These are phyloP conservation scores for Tenthredo distinguenda DNA, from an alignment of 2,888 invertebrate genomes.

Conservation along the genomic window DNA sequence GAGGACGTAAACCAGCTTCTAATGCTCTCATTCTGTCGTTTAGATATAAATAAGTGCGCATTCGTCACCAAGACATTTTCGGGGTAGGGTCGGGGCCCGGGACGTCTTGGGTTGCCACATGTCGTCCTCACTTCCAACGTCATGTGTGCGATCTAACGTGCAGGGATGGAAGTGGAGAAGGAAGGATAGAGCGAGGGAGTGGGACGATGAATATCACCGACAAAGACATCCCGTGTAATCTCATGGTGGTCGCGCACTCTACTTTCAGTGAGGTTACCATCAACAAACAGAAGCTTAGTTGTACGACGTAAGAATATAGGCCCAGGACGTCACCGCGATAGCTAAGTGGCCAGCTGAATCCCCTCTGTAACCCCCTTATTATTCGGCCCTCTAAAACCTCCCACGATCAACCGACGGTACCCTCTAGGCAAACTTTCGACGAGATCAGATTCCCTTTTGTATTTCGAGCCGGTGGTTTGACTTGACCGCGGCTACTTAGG, in stretches of 20 bases:
- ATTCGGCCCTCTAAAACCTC: conserved; percentile 13
- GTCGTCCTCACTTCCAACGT: conserved; percentile 49
- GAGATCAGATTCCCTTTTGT: conserved; percentile 19
- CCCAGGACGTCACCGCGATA: conserved; percentile 53
- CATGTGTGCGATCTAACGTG: conserved; percentile 38
- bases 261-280: conserved; percentile 53
- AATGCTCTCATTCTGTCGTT: conserved; percentile 46
- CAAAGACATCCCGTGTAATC: conserved; percentile 56
- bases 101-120: conserved; percentile 39
- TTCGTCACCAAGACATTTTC: conserved; percentile 37
- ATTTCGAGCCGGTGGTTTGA: background rate
- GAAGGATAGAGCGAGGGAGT: conserved; percentile 54
- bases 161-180: conserved; percentile 45
- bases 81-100: background rate
- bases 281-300: conserved; percentile 66
- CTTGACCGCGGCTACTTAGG: conserved; percentile 21
- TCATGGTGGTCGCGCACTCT: conserved; percentile 52
- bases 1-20: background rate
- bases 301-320: conserved; percentile 48
- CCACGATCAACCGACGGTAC: conserved; percentile 22
- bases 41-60: conserved; percentile 51
- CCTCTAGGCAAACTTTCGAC: conserved; percentile 31
- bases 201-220: conserved; percentile 39
- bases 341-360: conserved; percentile 59
- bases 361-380: conserved; percentile 10